These are phyloP conservation scores for Anisognathus igniventris DNA, from an alignment of 2,797 vertebrate species.

Conservation along the genomic window DNA sequence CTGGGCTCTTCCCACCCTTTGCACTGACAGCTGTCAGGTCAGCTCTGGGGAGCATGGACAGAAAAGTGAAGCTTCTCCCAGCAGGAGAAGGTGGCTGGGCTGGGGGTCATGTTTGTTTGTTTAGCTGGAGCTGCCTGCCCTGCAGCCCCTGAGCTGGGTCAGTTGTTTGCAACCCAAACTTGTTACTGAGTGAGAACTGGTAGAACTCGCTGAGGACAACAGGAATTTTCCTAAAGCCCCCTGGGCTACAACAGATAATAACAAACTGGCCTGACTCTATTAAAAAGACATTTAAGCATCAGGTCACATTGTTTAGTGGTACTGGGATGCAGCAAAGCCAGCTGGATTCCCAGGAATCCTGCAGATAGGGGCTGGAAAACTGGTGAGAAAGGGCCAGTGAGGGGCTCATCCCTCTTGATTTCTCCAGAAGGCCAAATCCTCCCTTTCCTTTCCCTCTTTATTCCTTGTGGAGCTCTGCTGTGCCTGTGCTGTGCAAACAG, in stretches of 20 bases:
- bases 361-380: background rate
- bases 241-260: constrained; percentile 51
- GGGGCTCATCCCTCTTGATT: background rate
- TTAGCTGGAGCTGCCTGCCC: constrained; percentile 24
- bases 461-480: background rate
- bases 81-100: background rate
- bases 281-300: background rate
- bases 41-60: accelerated
- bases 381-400: background rate
- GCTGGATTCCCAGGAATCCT: background rate
- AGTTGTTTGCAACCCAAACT: constrained; percentile 65
- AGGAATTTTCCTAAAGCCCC: constrained; percentile 66
- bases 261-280: constrained; percentile 40
- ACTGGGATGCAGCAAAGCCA: background rate
- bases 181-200: constrained; percentile 60
- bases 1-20: accelerated
- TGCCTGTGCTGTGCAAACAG: background rate
- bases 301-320: background rate
- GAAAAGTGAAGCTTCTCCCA: background rate
- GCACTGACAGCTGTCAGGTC: background rate
- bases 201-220: constrained; percentile 63
- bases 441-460: background rate
- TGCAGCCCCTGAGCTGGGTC: constrained; percentile 34
- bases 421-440: background rate
- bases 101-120: constrained; percentile 41